Evolutionary conservation across 2,797 vertebrate species (phyloP), one percentile per base, ranked within the genome.

Genomic region (Macroramphosus scolopax): DNA sequence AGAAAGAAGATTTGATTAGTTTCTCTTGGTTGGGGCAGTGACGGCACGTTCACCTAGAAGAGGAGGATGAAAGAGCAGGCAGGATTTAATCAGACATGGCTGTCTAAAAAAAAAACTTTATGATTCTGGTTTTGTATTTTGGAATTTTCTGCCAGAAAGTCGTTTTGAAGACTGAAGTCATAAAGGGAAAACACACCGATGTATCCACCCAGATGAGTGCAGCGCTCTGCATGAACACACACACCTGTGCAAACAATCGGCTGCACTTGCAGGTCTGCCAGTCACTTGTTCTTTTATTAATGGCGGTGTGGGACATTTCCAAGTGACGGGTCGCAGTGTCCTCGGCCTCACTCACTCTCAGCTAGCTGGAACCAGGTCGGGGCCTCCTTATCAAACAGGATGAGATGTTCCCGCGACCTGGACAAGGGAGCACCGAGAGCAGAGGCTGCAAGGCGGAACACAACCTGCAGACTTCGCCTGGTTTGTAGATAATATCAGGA

Each of bases 221-320:
- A n/a, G n/a, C n/a, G n/a, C n/a, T 22, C 20, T 22, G 3, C 20
- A 22, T 22, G 20, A 22, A 45, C 34, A 34, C 56, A 31, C 61
- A 67, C 72, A 77, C 72, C 80, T 72, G 77, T 68, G 80, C 80
- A 83, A 91, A 90, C 88, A 89, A 77, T 70, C n/a, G 39, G 29
- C 37, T 58, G 20, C 66, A 70, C 79, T 47, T 44, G 72, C 83
- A 80, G 77, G 72, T 70, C 38, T 44, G 72, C 71, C 84, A 73
- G 88, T 81, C 78, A 80, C 80, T 84, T 84, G 75, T 79, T 86
- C 6, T 3, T 22, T 6, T 22, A 3, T 22, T 22, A 22, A 22
- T 22, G 20, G 20, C 6, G n/a, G n/a, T n/a, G n/a, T n/a, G n/a
- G n/a, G n/a, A n/a, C n/a, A n/a, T n/a, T n/a, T n/a, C n/a, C n/a